Percentiles rank a stretch among this genome's conserved stretches.
Evolutionary conservation across 2,113 vertebrate genomes (phyloP).

Genomic region (Sturnus vulgaris): DNA sequence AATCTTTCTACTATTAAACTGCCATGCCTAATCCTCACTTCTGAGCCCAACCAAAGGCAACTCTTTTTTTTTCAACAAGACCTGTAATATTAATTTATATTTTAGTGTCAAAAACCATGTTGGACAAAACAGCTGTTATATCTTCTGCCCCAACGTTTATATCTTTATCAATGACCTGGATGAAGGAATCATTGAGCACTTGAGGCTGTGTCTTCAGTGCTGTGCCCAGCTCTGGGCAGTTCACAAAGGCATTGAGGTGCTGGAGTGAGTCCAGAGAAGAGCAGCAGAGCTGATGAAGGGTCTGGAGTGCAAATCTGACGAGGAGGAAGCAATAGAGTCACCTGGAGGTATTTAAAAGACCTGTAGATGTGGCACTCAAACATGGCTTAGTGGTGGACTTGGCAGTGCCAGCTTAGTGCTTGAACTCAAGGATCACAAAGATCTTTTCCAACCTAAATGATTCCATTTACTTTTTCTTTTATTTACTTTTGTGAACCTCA

Average conservation of each 20-base stretch:
- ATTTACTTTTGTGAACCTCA: neutral
- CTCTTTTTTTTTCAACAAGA: neutral
- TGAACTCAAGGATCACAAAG: rapidly evolving
- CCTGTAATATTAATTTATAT: neutral
- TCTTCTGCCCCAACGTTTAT: neutral
- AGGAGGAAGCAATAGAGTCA: neutral
- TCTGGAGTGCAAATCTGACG: neutral
- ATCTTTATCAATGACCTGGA: neutral
- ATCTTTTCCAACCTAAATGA: neutral
- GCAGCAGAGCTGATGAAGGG: neutral
- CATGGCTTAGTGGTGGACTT: neutral
- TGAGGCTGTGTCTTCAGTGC: too few relatives aligned
- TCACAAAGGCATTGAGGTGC: neutral
- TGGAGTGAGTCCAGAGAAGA: neutral
- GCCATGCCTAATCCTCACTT: neutral
- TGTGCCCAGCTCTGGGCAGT: neutral
- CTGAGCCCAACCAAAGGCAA: neutral
- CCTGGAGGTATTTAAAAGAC: too few relatives aligned
- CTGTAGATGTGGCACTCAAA: too few relatives aligned
- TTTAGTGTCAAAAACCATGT: neutral
- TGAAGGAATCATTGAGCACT: too few relatives aligned
- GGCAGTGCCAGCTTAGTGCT: rapidly evolving
- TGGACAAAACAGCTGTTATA: neutral
- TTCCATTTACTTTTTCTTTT: neutral
- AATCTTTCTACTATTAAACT: neutral